phyloP scores from a whole-genome alignment of 2,797 vertebrate genomes.

The Hypotaenidia philippensis region DNA sequence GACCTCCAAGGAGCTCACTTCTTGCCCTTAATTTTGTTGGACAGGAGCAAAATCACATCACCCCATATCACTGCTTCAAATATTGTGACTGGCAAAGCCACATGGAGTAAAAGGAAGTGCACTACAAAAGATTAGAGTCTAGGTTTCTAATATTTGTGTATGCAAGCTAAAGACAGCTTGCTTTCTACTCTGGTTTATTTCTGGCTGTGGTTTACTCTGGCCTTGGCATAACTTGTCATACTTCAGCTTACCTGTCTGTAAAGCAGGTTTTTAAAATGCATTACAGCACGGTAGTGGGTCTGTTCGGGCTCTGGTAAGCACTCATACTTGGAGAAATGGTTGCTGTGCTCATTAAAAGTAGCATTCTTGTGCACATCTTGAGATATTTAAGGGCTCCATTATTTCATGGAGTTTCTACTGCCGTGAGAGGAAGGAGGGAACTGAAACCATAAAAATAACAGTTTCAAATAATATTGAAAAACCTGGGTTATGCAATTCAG shows the following conservation, averaged over 20 bases:
- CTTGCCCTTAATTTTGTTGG: not conserved
- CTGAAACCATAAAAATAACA: not conserved
- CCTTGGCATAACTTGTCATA: not conserved
- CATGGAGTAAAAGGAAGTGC: not conserved
- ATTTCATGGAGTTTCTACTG: not conserved
- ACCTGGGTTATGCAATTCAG: not conserved
- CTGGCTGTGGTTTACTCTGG: not conserved
- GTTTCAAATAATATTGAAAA: not conserved
- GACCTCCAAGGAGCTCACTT: not conserved
- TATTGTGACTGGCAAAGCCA: not conserved
- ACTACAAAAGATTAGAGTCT: not conserved
- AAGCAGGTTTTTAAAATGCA: not conserved
- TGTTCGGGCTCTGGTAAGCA: not conserved
- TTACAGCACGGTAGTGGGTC: not conserved
- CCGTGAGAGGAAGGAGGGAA: not conserved
- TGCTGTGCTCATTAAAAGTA: not conserved
- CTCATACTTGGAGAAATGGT: not conserved
- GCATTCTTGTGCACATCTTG: not conserved
- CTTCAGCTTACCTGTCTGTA: not conserved
- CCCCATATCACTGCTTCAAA: not conserved
- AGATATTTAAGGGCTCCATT: not conserved
- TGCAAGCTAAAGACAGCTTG: not conserved
- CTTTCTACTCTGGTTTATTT: not conserved
- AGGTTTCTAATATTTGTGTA: not conserved
- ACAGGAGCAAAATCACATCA: not conserved